Percentiles rank a stretch among this genome's conserved stretches.
Evolutionary conservation across 2,797 vertebrate genomes (phyloP).

Genomic region (Pantherophis vulpinus): DNA sequence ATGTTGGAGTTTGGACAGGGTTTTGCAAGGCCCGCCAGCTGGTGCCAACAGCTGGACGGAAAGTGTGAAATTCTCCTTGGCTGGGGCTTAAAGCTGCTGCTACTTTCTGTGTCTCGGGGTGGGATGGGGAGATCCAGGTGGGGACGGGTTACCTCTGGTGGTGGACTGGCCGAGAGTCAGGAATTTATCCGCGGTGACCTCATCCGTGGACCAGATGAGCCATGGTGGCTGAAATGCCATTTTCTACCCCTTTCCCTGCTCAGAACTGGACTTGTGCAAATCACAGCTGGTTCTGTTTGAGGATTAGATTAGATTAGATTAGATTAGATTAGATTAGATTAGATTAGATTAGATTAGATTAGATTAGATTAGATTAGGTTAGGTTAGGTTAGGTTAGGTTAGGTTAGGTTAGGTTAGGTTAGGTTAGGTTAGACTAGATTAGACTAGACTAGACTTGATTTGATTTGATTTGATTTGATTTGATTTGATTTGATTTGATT

Average conservation of each 20-base stretch:
- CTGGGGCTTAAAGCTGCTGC: background rate
- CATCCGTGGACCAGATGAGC: background rate
- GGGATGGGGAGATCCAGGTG: too few relatives aligned
- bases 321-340: too few relatives aligned
- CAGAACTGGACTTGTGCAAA: too few relatives aligned
- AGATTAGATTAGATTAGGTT: too few relatives aligned
- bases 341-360: too few relatives aligned
- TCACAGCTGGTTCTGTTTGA: background rate
- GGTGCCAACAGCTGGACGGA: background rate
- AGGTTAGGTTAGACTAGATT: too few relatives aligned
- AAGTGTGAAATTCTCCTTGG: background rate
- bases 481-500: too few relatives aligned
- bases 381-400: too few relatives aligned
- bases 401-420: too few relatives aligned
- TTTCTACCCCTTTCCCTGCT: background rate
- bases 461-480: too few relatives aligned
- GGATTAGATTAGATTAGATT: too few relatives aligned
- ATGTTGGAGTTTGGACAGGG: accelerated
- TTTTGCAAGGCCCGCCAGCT: background rate
- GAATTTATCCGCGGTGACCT: background rate
- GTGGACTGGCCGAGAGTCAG: background rate
- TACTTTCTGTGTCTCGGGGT: background rate
- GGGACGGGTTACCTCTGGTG: background rate
- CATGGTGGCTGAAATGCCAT: accelerated
- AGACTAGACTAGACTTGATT: too few relatives aligned